Conservation (phyloP, 2,888 invertebrate genomes). For the Hartigia nigra region DNA sequence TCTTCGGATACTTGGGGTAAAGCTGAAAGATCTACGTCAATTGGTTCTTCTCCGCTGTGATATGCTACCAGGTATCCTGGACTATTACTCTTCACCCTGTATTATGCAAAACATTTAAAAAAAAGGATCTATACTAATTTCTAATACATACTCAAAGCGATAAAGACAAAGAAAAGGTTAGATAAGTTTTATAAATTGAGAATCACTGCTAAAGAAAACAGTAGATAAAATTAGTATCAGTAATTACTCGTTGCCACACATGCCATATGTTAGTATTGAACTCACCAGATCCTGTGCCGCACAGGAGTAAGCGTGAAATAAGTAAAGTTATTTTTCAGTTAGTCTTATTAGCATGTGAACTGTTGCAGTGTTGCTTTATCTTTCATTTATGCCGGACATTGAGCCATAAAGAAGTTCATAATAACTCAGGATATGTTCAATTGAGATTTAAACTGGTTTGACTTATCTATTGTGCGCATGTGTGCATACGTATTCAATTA, state of each 20-base stretch:
- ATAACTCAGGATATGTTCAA: slow-evolving; percentile 33
- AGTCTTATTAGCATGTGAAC: slow-evolving; percentile 26
- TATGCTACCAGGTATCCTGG: slow-evolving; percentile 80
- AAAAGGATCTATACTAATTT: background rate
- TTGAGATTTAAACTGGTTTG: slow-evolving; percentile 31
- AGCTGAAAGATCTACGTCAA: slow-evolving; percentile 70
- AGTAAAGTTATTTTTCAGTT: slow-evolving; percentile 48
- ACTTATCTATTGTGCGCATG: slow-evolving; percentile 5
- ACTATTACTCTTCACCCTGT: slow-evolving; percentile 78
- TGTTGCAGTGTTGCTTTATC: background rate
- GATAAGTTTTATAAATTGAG: background rate
- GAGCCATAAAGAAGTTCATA: background rate
- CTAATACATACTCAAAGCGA: background rate
- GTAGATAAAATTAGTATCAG: background rate
- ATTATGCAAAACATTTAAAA: slow-evolving; percentile 8
- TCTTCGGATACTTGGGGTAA: slow-evolving; percentile 69
- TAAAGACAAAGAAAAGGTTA: background rate
- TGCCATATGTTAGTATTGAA: slow-evolving; percentile 40
- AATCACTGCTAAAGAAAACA: background rate
- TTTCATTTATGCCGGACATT: background rate
- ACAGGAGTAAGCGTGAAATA: slow-evolving; percentile 52
- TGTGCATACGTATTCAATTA: background rate
- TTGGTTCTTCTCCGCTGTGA: slow-evolving; percentile 71
- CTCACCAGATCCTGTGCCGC: slow-evolving; percentile 59
- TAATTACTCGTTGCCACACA: slow-evolving; percentile 16